A percentile compares a stretch with the other conserved stretches of the same genome.
These are phyloP conservation scores for Octomys mimax DNA, from an alignment of 2,797 vertebrate species.

Conservation along the genomic window DNA sequence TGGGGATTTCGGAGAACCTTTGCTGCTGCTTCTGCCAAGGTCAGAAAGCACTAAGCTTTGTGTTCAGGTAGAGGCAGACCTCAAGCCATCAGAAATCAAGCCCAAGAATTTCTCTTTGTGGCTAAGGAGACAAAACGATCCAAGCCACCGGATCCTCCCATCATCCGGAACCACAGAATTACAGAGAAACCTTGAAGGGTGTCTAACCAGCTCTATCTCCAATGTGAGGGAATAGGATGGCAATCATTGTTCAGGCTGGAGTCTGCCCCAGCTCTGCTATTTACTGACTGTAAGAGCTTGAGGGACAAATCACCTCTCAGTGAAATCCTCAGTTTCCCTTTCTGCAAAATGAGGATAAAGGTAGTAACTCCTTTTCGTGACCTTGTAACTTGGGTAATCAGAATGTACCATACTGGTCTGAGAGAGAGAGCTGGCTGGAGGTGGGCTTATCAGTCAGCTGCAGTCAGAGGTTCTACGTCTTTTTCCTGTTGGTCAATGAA, in stretches of 20 bases:
- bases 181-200: neutral
- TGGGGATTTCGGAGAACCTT: rapidly evolving
- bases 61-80: neutral
- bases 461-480: neutral
- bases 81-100: neutral
- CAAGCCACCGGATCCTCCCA: neutral
- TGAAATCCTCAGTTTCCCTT: conserved; percentile 21
- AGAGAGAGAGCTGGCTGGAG: neutral
- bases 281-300: neutral
- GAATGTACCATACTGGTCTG: neutral
- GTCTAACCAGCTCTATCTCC: neutral
- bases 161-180: neutral
- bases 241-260: neutral
- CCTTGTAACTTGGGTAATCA: neutral
- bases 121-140: neutral
- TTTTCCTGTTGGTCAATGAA: neutral
- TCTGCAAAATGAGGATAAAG: neutral
- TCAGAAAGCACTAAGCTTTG: neutral
- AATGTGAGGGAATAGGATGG: neutral
- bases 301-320: neutral
- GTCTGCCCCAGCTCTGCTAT: neutral
- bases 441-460: rapidly evolving
- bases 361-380: neutral
- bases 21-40: neutral
- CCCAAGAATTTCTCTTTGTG: neutral